Percentiles rank a stretch among this genome's conserved stretches.
These are phyloP conservation scores for Telmatochromis sp. DNA, from an alignment of 2,113 vertebrate species.

Conservation along the genomic window DNA sequence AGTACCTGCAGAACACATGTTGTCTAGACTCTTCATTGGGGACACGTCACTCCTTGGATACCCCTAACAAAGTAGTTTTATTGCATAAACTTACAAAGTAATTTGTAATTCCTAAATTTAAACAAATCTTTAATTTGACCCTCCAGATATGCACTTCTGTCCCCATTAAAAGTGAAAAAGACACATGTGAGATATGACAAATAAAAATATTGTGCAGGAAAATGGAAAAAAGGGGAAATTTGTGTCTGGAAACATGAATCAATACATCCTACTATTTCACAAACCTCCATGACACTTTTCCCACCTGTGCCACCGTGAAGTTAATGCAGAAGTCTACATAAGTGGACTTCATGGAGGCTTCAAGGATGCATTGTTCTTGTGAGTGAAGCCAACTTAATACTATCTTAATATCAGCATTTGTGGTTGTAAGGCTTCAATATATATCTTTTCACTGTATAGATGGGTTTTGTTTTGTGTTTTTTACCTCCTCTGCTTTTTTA, in stretches of 20 bases:
- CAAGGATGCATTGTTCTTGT: background rate
- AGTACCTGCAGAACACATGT: background rate
- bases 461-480: background rate
- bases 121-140: background rate
- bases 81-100: background rate
- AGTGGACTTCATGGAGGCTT: background rate
- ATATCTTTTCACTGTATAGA: background rate
- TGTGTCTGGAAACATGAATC: background rate
- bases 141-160: fast-evolving
- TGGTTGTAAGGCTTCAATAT: background rate
- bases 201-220: background rate
- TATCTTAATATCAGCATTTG: background rate
- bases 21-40: background rate
- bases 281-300: background rate
- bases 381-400: background rate
- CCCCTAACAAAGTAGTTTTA: background rate
- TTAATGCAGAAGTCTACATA: background rate
- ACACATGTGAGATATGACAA: background rate
- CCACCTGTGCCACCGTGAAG: fast-evolving
- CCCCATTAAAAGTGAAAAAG: background rate
- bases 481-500: background rate
- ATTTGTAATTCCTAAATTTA: background rate
- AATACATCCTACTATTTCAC: background rate
- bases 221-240: background rate
- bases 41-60: background rate